Conservation (phyloP, 2,113 vertebrate species). For the Dromiciops gliroides region DNA sequence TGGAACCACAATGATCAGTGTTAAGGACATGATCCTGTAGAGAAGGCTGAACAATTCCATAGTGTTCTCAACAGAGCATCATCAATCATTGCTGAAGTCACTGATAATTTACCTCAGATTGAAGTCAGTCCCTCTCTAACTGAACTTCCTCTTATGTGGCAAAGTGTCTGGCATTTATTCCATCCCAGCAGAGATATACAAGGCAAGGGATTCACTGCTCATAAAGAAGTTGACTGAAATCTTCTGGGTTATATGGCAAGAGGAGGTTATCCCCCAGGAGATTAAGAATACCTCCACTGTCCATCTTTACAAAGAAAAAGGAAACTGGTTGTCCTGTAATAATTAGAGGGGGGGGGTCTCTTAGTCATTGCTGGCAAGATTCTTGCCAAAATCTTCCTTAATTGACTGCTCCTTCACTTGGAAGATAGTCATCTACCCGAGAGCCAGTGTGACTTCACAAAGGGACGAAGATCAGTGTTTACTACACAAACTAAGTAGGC, state of each 20-base stretch:
- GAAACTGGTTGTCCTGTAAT: neutral
- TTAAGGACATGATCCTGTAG: neutral
- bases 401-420: neutral
- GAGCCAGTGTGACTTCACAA: neutral
- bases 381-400: neutral
- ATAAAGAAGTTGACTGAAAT: neutral
- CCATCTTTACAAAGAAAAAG: neutral
- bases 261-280: neutral
- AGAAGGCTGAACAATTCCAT: no score
- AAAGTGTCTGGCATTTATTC: neutral
- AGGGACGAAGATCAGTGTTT: neutral
- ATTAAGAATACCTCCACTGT: neutral
- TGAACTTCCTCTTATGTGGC: neutral
- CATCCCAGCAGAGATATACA: no score
- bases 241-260: neutral
- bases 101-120: neutral
- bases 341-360: neutral
- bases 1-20: neutral
- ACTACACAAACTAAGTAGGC: no score
- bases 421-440: neutral
- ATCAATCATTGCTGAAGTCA: neutral
- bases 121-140: neutral
- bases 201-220: neutral
- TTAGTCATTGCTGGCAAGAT: neutral
- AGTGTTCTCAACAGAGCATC: no score